Evolutionary conservation across 2,888 invertebrate species (phyloP).

Genomic region (Drosophila aldrichi): DNA sequence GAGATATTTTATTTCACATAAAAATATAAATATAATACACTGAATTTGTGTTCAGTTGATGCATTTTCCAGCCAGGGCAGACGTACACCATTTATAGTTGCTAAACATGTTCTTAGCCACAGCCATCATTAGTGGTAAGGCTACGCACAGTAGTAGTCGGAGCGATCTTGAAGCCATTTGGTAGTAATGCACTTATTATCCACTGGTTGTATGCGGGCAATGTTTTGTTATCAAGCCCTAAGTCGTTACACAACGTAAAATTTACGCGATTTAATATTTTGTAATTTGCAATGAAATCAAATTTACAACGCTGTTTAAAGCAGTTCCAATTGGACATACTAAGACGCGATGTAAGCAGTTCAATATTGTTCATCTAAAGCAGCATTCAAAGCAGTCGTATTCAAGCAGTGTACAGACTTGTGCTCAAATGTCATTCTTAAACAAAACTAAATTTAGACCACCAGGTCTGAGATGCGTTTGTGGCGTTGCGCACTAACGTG

Average conservation of each 20-base stretch:
- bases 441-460: slow-evolving; percentile 23
- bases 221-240: not conserved
- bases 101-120: not conserved
- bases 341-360: not conserved
- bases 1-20: slow-evolving; percentile 7
- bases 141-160: not conserved
- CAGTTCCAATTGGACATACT: not conserved
- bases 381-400: not conserved
- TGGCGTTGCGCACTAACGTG: slow-evolving; percentile 24
- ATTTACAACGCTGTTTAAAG: slow-evolving; percentile 10
- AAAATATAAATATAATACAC: not conserved
- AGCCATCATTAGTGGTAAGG: not conserved
- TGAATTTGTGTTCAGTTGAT: not conserved
- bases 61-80: not conserved
- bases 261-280: not conserved
- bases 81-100: slow-evolving; percentile 21
- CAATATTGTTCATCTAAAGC: not conserved
- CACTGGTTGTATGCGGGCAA: not conserved
- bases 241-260: not conserved
- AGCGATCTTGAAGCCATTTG: not conserved
- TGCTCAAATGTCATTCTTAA: not conserved
- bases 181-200: not conserved
- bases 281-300: slow-evolving; percentile 14
- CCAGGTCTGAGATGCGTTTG: accelerated
- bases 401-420: not conserved